Evolutionary conservation across 2,888 invertebrate species (phyloP).

Genomic region (Drosophila cognata): DNA sequence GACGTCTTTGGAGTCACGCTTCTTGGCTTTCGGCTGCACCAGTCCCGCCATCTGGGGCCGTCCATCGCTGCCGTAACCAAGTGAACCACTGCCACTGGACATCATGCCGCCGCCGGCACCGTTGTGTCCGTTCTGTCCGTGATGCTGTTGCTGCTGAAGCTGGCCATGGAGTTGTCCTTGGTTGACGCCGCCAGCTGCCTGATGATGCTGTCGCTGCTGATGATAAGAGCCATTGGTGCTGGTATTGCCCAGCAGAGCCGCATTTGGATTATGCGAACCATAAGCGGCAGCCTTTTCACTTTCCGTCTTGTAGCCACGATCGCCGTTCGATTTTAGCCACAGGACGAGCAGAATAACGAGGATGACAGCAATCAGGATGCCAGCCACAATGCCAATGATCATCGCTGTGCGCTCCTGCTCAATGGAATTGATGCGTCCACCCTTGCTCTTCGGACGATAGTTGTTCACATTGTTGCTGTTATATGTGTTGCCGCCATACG

Average conservation of each 20-base stretch:
- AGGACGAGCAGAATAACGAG: constrained; percentile 95
- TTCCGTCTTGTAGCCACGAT: constrained; percentile 97
- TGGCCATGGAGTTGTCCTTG: constrained; percentile 61
- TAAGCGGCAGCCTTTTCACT: constrained; percentile 90
- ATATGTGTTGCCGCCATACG: constrained; percentile 77
- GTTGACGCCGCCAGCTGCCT: constrained; percentile 43
- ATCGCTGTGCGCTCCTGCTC: constrained; percentile 91
- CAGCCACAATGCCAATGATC: constrained; percentile 95
- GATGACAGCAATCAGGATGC: constrained; percentile 95
- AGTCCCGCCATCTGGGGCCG: constrained; percentile 84
- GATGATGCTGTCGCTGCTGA: constrained; percentile 84
- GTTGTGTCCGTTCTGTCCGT: constrained; percentile 57
- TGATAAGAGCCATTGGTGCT: constrained; percentile 86
- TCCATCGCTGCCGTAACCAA: constrained; percentile 84
- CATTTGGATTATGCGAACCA: constrained; percentile 90
- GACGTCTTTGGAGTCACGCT: constrained; percentile 93
- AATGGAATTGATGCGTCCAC: constrained; percentile 88
- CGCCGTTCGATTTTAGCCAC: constrained; percentile 93
- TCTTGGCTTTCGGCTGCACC: constrained; percentile 87
- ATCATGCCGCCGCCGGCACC: constrained; percentile 67
- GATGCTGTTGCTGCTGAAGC: constrained; percentile 59
- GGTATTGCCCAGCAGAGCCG: constrained; percentile 90
- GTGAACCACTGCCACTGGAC: constrained; percentile 74
- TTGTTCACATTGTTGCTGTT: constrained; percentile 82
- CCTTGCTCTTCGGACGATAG: constrained; percentile 83